phyloP scores from a whole-genome alignment of 2,113 vertebrate species.

The Neomonachus schauinslandi region DNA sequence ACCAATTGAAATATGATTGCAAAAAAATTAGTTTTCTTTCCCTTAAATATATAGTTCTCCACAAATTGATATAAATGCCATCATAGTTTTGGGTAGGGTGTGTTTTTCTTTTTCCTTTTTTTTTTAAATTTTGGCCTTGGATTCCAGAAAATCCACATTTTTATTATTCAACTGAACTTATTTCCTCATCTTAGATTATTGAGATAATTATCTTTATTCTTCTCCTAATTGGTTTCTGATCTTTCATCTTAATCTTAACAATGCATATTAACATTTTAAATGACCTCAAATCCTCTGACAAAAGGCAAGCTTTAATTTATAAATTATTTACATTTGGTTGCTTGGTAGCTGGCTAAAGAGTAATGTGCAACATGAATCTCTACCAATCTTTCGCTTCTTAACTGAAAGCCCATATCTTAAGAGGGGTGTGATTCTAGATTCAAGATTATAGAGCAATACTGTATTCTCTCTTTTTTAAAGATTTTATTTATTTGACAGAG shows the following conservation, averaged over 20 bases:
- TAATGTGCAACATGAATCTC: not conserved
- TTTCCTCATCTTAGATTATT: conserved; percentile 26
- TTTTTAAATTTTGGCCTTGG: not conserved
- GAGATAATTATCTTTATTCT: conserved; percentile 17
- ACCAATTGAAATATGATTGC: not conserved
- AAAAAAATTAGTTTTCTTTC: not conserved
- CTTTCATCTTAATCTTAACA: not conserved
- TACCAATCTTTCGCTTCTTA: conserved; percentile 48
- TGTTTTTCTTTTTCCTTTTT: not conserved
- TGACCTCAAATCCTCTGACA: conserved; percentile 23
- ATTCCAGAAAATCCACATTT: not conserved
- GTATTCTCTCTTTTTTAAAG: not conserved
- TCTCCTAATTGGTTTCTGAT: not conserved
- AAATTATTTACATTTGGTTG: conserved; percentile 21
- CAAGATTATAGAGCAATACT: not conserved
- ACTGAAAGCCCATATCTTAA: not conserved
- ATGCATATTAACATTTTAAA: conserved; percentile 8
- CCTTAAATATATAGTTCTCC: not conserved
- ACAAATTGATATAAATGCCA: not conserved
- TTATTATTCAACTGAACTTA: not conserved
- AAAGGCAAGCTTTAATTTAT: conserved; percentile 3
- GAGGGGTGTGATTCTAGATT: not conserved
- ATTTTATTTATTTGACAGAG: too few species aligned
- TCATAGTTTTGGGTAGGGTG: not conserved
- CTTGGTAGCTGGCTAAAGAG: not conserved